Evolutionary conservation across 2,797 vertebrate genomes (phyloP).

Genomic region (Salarias fasciatus): DNA sequence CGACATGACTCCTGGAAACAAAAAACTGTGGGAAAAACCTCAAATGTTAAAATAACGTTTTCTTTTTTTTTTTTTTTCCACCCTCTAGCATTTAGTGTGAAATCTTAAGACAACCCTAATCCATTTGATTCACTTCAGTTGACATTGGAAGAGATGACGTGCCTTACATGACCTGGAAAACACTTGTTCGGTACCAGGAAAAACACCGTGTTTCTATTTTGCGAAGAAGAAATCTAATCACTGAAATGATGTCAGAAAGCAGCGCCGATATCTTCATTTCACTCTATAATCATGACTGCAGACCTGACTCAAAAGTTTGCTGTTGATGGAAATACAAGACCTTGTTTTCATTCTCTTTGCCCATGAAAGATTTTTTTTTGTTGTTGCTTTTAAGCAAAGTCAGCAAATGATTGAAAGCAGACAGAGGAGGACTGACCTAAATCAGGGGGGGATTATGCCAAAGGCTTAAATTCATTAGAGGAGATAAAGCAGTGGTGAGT

Average conservation of each 20-base stretch:
- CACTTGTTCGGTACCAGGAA: slow-evolving; percentile 24
- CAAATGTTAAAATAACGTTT: slow-evolving; percentile 23
- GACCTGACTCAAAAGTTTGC: slow-evolving; percentile 45
- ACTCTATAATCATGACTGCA: slow-evolving; percentile 67
- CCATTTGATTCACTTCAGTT: slow-evolving; percentile 35
- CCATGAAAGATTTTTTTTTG: slow-evolving; percentile 21
- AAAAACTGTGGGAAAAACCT: slow-evolving; percentile 38
- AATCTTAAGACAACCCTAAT: slow-evolving; percentile 15
- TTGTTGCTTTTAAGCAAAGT: slow-evolving; percentile 58
- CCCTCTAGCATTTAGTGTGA: slow-evolving; percentile 5
- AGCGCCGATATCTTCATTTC: slow-evolving; percentile 40
- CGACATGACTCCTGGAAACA: slow-evolving; percentile 3
- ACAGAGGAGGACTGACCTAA: slow-evolving; percentile 49
- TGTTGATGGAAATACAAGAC: slow-evolving; percentile 70
- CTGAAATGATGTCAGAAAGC: slow-evolving; percentile 49
- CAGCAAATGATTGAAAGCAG: slow-evolving; percentile 74
- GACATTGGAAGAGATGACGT: slow-evolving; percentile 17
- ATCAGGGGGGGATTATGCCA: slow-evolving; percentile 44
- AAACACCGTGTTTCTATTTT: slow-evolving; percentile 63
- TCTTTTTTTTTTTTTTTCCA: slow-evolving; percentile 41
- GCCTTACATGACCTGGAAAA: slow-evolving; percentile 13
- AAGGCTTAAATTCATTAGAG: slow-evolving; percentile 60
- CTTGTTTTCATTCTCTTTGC: slow-evolving; percentile 56
- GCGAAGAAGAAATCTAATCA: slow-evolving; percentile 59
- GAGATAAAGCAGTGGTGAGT: slow-evolving; percentile 38